phyloP scores from a whole-genome alignment of 2,888 invertebrate genomes.

The Poecilobothrus nobilitatus region DNA sequence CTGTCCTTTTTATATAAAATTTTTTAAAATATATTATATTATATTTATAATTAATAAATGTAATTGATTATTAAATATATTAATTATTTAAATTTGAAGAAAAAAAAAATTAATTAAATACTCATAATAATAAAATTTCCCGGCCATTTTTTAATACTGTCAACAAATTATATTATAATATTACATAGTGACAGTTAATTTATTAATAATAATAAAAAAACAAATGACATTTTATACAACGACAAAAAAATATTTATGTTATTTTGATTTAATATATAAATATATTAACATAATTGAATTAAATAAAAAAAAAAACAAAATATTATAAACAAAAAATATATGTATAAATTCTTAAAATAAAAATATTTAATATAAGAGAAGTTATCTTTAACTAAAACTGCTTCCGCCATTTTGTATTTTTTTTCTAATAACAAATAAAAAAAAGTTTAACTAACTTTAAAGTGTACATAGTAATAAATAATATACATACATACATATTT shows the following conservation, averaged over 20 bases:
- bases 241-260: not conserved
- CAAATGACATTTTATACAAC: not conserved
- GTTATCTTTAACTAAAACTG: not conserved
- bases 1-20: too few relatives aligned
- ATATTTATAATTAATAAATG: too few relatives aligned
- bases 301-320: not conserved
- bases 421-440: not conserved
- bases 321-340: not conserved
- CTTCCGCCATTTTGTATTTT: not conserved
- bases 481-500: too few relatives aligned
- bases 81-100: too few relatives aligned
- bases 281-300: too few relatives aligned
- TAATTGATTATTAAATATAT: too few relatives aligned
- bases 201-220: not conserved
- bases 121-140: too few relatives aligned
- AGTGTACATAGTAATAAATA: not conserved
- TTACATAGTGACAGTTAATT: not conserved
- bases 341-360: not conserved
- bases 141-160: not conserved
- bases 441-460: conserved; percentile 1
- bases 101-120: too few relatives aligned
- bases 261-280: too few relatives aligned
- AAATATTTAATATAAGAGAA: too few relatives aligned
- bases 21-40: too few relatives aligned
- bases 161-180: not conserved